Conservation (phyloP, 2,113 vertebrate genomes). For the Marmota monax region DNA sequence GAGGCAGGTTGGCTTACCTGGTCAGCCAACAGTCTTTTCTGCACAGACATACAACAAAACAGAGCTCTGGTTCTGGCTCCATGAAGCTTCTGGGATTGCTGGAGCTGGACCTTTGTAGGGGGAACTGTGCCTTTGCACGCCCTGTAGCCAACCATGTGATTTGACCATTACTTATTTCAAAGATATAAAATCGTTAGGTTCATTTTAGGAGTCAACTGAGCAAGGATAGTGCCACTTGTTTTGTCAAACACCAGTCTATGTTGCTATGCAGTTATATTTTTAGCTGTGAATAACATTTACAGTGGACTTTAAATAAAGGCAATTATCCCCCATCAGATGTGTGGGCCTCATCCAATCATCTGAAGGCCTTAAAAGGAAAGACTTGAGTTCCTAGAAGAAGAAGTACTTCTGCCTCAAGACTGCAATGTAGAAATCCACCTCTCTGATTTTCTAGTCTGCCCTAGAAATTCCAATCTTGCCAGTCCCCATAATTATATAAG, state of each 20-base stretch:
- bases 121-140: not conserved
- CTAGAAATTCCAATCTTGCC: not conserved
- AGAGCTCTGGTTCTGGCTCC: not conserved
- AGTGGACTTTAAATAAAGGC: not conserved
- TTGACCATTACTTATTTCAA: not conserved
- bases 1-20: not conserved
- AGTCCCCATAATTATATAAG: not conserved
- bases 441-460: not conserved
- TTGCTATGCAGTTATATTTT: not conserved
- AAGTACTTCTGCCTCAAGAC: not conserved
- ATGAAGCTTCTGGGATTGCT: not conserved
- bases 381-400: not conserved
- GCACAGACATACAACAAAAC: not conserved
- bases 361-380: not conserved
- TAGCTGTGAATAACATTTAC: not conserved
- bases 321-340: not conserved
- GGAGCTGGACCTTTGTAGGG: not conserved
- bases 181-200: not conserved
- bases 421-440: not conserved
- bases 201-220: not conserved
- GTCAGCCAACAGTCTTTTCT: not conserved
- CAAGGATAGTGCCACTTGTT: not conserved
- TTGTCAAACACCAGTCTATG: not conserved
- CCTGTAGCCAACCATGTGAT: not conserved
- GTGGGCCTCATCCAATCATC: not conserved